Base-by-base conservation (phyloP, 2,888 invertebrate genomes). In the Cataglyphis altisquamis region DNA sequence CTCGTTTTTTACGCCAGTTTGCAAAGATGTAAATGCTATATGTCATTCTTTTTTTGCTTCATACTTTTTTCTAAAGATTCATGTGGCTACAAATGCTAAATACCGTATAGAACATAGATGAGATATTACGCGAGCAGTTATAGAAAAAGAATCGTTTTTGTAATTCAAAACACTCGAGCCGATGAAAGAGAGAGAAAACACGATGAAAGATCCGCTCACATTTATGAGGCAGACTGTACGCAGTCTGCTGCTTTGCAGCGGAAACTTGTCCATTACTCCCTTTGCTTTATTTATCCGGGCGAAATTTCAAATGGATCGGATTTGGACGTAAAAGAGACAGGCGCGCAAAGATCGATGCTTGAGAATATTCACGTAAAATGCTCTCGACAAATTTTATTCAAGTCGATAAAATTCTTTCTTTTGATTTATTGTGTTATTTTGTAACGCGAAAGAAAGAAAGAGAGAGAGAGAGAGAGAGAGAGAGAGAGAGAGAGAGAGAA, bases 241-340 rank as follows among this genome's bases (percentile, higher is more conserved):
- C 75, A 57, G 88, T 88, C 88, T 86, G 90, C 89, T 86, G 90
- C 88, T 89, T 90, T 87, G 83, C 88, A 86, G 86, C 84, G 84
- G 78, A 85, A 77, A 83, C 82, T 85, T 88, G 89, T 89, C 88
- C 85, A 82, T 89, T 85, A 80, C 85, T 85, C 83, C 87, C 89
- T 90, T 89, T 91, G 90, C 91, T 92, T 92, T 92, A 92, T 92
- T 92, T 92, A 88, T 87, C 87, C 87, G 89, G 86, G 75, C 86
- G 91, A 78, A 78, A 93, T 93, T 91, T 91, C 87, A 92, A 93
- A 92, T 91, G 90, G 90, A 92, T 92, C 89, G 89, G 90, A 91
- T 91, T 91, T 92, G 88, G 85, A 88, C 70, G 80, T 74, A 82
- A 85, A 88, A 87, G 80, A 80, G 82, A 87, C 83, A 73, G 48